A percentile compares a stretch with the other conserved stretches of the same genome.
phyloP scores from a whole-genome alignment of 2,888 invertebrate genomes.

The Tetragonula carbonaria region DNA sequence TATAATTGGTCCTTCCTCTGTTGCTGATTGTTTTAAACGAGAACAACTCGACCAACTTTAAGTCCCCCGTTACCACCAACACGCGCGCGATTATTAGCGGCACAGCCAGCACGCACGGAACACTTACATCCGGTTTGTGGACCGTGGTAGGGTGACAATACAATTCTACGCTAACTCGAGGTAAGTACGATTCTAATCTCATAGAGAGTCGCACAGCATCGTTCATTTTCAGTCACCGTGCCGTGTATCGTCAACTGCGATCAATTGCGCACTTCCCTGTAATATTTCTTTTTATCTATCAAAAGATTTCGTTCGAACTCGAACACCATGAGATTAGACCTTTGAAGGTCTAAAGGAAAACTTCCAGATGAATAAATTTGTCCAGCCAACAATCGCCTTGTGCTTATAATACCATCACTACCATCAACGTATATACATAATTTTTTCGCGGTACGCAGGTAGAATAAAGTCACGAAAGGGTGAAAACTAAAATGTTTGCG shows the following conservation, averaged over 20 bases:
- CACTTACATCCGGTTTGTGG: constrained; percentile 77
- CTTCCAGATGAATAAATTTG: neutral
- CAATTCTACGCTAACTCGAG: constrained; percentile 53
- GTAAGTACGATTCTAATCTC: constrained; percentile 67
- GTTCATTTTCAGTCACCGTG: constrained; percentile 39
- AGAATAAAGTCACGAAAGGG: constrained; percentile 56
- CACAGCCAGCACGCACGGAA: constrained; percentile 75
- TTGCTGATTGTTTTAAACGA: constrained; percentile 83
- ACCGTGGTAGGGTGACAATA: constrained; percentile 68
- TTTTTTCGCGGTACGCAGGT: constrained; percentile 14
- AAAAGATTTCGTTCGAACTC: neutral
- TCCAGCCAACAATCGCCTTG: neutral
- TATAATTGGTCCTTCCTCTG: constrained; percentile 83
- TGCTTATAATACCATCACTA: constrained; percentile 40
- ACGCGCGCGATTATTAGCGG: constrained; percentile 78
- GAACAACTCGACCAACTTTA: constrained; percentile 79
- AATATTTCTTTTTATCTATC: neutral
- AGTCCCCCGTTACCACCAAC: constrained; percentile 76
- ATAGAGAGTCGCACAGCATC: constrained; percentile 36
- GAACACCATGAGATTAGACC: neutral
- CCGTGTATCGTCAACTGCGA: neutral
- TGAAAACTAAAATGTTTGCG: constrained; percentile 21
- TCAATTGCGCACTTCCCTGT: neutral
- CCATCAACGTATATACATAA: neutral
- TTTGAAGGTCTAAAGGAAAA: neutral